Evolutionary conservation across 1,140 invertebrate species (phyloP).

Genomic region (Anastatus disparis): DNA sequence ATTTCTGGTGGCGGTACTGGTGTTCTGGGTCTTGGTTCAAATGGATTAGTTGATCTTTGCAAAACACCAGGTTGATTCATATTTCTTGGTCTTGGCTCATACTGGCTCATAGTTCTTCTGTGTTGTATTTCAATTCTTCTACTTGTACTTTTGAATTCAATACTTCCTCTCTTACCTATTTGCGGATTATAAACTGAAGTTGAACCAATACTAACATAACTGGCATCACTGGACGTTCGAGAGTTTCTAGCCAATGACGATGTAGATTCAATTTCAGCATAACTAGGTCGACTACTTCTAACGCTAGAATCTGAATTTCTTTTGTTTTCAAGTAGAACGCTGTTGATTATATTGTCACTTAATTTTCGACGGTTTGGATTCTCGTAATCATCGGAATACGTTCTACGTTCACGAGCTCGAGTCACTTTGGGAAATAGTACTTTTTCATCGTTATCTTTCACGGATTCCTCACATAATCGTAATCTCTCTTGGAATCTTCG

Average conservation of each 20-base stretch:
- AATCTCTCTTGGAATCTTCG: background rate
- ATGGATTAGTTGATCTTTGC: background rate
- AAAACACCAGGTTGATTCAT: background rate
- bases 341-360: background rate
- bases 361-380: conserved; percentile 11
- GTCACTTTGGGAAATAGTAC: background rate
- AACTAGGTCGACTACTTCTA: background rate
- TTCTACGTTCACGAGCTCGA: conserved; percentile 43
- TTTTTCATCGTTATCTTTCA: background rate
- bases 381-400: conserved; percentile 55
- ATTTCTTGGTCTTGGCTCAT: conserved; percentile 3
- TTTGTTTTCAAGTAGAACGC: background rate
- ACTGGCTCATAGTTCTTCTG: conserved; percentile 28
- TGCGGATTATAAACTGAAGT: background rate
- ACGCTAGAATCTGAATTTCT: background rate
- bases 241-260: background rate
- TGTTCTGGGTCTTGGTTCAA: conserved; percentile 40
- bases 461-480: background rate
- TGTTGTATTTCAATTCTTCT: background rate
- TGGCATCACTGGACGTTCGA: background rate
- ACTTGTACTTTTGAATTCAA: conserved; percentile 7
- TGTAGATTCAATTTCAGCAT: background rate
- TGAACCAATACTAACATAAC: background rate
- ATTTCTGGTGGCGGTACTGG: conserved; percentile 47
- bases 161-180: conserved; percentile 30